Evolutionary conservation across 2,113 vertebrate genomes (phyloP), one percentile per base, ranked within the genome.

Genomic region (Etheostoma spectabile): DNA sequence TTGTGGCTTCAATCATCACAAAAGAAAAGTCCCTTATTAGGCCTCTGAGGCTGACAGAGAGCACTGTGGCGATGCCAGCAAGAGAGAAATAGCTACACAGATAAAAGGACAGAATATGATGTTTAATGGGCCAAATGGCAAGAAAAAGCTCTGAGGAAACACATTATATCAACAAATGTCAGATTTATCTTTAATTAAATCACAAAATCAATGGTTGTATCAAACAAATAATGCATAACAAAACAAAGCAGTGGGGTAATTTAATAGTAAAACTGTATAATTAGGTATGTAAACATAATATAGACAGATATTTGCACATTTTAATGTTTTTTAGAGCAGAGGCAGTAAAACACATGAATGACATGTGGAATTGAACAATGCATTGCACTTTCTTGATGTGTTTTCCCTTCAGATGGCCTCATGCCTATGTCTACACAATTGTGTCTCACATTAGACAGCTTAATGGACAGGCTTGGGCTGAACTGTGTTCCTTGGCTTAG

Each of bases 391-490:
- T 55, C 51, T 18, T 49, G 11, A 75, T 72, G n/a, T 14, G 5
- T 11, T 22, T 48, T 64, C 56, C 52, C 45, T 1, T 77, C 67
- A 46, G 19, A 64, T 68, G 55, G 38, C 35, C 42, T 52, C 21
- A 2, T 77, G 68, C 4, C 13, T 51, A 38, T 42, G 13, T 57
- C 49, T 46, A 53, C 59, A 57, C 68, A 80, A 51, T 60, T 68
- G 24, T 60, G 21, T 76, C 27, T 83, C 66, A 82, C 46, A 77
- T 80, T 74, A 83, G 73, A 63, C 55, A 59, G 68, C 21, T 70
- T 79, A 77, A 82, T 86, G 75, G 51, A 85, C 64, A 73, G 66
- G 70, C 70, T 35, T 83, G 61, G 75, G 75, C 69, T 67, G 12
- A 70, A 27, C 74, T 76, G 35, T 56, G 61, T 59, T 64, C 45